Percentiles rank a stretch among this genome's conserved stretches.
These are phyloP conservation scores for Scolopax mira DNA, from an alignment of 2,113 vertebrate species.

Conservation along the genomic window DNA sequence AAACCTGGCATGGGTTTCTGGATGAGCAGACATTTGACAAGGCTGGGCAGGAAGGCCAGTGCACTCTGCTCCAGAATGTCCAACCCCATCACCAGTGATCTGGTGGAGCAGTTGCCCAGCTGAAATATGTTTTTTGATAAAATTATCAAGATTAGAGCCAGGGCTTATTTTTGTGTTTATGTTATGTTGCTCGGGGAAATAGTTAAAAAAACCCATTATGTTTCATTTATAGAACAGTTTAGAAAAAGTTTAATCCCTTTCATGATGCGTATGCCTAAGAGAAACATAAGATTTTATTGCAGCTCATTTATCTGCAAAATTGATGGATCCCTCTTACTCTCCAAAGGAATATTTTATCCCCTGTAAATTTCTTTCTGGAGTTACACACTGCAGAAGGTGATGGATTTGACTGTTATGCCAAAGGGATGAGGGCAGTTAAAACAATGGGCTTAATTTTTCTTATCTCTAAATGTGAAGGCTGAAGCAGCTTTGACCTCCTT, in stretches of 20 bases:
- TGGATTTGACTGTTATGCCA: background rate
- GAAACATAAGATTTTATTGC: background rate
- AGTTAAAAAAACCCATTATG: background rate
- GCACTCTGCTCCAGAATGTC: accelerated
- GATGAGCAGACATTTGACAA: background rate
- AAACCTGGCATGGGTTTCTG: background rate
- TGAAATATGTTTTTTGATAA: background rate
- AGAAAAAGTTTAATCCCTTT: background rate
- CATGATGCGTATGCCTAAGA: background rate
- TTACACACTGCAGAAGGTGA: background rate
- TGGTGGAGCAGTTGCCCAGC: background rate
- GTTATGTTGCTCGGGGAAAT: background rate
- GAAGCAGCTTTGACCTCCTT: background rate
- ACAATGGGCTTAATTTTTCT: background rate
- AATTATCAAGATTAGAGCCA: background rate
- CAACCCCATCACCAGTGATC: background rate
- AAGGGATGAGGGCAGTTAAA: background rate
- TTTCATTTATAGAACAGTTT: background rate
- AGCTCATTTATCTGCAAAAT: background rate
- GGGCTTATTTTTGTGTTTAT: background rate
- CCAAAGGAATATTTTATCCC: background rate
- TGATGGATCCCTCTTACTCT: background rate
- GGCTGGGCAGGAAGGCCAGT: background rate
- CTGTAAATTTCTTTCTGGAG: background rate
- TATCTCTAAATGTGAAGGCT: background rate